Evolutionary conservation across 2,888 invertebrate genomes (phyloP), one percentile per base, ranked within the genome.

Genomic region (Lasioglossum lativentre): DNA sequence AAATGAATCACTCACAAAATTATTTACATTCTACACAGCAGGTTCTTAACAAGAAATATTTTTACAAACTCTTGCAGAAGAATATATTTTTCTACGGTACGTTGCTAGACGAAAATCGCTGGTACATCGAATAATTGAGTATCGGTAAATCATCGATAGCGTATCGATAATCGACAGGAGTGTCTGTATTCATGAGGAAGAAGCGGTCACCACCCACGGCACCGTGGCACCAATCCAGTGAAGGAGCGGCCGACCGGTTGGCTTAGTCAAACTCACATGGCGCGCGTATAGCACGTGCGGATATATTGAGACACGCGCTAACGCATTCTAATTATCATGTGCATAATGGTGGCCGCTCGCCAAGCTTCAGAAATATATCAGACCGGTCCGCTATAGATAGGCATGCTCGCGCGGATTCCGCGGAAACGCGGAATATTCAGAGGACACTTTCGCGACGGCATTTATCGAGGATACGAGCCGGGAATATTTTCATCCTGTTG

Each of bases 241-340:
- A 75, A 86, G 76, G 89, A 75, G 80, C 71, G 38, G 82, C 68
- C 83, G 79, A 82, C 75, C 86, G 71, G 83, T 84, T 89, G 82
- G 63, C 78, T 83, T 75, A 75, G 82, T 73, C 82, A 80, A 79
- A 83, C 88, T 88, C 85, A 75, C 77, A 89, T 79, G 88, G 83
- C 86, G 88, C 85, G 87, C 82, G 86, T 89, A 76, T 88, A 90
- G 87, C 91, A 90, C 91, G 92, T 92, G 93, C 92, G 93, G 94
- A 95, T 95, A 95, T 95, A 95, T 95, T 94, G 95, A 95, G 95
- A 95, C 94, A 95, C 95, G 94, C 94, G 95, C 95, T 94, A 95
- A 95, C 95, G 95, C 94, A 95, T 95, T 95, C 95, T 95, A 95
- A 95, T 95, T 95, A 95, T 95, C 95, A 95, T 95, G 94, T 94